A percentile compares a stretch with the other conserved stretches of the same genome.
phyloP scores from a whole-genome alignment of 1,140 invertebrate genomes.

The Aphelenchoides avenae region DNA sequence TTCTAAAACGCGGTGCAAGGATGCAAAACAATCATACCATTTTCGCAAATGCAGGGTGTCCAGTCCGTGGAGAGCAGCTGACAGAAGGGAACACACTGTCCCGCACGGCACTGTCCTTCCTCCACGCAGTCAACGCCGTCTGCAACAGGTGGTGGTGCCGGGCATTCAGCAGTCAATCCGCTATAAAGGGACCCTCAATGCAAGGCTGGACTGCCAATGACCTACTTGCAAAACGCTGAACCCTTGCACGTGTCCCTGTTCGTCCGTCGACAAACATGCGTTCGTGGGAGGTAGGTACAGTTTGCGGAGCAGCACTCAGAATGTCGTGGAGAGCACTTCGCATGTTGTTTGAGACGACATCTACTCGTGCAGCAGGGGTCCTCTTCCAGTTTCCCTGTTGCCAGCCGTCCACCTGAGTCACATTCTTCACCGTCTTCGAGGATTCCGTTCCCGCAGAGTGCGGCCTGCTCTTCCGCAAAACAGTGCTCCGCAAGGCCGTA shows the following conservation, averaged over 20 bases:
- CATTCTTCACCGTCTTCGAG: slow-evolving; percentile 41
- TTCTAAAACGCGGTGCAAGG: slow-evolving; percentile 19
- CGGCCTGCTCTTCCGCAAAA: slow-evolving; percentile 36
- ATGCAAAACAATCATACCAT: slow-evolving; percentile 18
- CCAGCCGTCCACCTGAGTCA: slow-evolving; percentile 37
- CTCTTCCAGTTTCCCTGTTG: neutral
- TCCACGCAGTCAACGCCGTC: slow-evolving; percentile 35
- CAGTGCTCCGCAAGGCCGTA: slow-evolving; percentile 31
- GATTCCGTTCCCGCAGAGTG: slow-evolving; percentile 44
- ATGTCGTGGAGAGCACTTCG: slow-evolving; percentile 37
- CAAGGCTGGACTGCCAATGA: neutral
- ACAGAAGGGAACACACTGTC: slow-evolving; percentile 41
- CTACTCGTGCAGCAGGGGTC: slow-evolving; percentile 36
- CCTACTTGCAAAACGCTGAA: slow-evolving; percentile 37
- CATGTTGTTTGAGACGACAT: slow-evolving; percentile 21
- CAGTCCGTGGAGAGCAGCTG: slow-evolving; percentile 9
- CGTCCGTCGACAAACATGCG: slow-evolving; percentile 19
- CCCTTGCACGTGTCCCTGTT: slow-evolving; percentile 35
- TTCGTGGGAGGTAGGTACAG: slow-evolving; percentile 17
- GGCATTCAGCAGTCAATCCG: slow-evolving; percentile 37
- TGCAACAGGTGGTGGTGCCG: slow-evolving; percentile 24
- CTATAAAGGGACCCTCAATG: slow-evolving; percentile 27
- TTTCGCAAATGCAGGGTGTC: slow-evolving; percentile 39
- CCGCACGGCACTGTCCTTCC: slow-evolving; percentile 36
- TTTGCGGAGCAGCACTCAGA: slow-evolving; percentile 40